Base-by-base conservation (phyloP, 2,888 invertebrate species). In the Siphlonurus alternatus region DNA sequence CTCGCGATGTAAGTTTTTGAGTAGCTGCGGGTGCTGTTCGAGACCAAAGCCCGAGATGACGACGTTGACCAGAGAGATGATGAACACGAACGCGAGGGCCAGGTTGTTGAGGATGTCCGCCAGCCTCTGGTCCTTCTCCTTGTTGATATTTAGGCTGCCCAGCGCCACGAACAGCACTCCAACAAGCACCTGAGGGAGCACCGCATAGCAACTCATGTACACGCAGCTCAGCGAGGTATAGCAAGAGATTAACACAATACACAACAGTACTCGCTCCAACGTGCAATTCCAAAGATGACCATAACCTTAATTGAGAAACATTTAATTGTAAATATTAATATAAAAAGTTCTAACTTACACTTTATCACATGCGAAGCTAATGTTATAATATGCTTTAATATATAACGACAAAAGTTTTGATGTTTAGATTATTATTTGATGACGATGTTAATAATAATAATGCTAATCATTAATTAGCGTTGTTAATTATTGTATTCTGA, bases 21-120 rank as follows among this genome's bases (percentile, higher is more conserved):
- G 74, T 0, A 85, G 83, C 69, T 81, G 83, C 70, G 82, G 86
- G 10, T 87, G 85, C 73, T 86, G 85, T 72, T 90, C 88, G 69
- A 92, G 85, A 62, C 90, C 91, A 72, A 93, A 92, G 54, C 87
- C 88, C 59, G 91, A 89, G 72, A 88, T 89, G 61, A 91, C 80
- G 66, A 93, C 85, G 74, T 93, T 93, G 61, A 86, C 79, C 62
- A 89, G 80, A 19, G 90, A 88, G 74, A 93, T 89, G 62, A 89
- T 74, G 77, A 92, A 92, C 71, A 92, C 83, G 68, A 87, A 83
- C 72, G 89, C 82, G 66, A 91, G 81, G 70, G 89, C 89, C 69
- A 88, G 72, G 75, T 92, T 89, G 77, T 92, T 92, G 69, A 92
- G 78, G 68, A 89, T 79, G 69, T 85, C 76, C n/a, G 91, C 90